Evolutionary conservation across 2,113 vertebrate genomes (phyloP), one percentile per base, ranked within the genome.

Genomic region (Smithornis capensis): DNA sequence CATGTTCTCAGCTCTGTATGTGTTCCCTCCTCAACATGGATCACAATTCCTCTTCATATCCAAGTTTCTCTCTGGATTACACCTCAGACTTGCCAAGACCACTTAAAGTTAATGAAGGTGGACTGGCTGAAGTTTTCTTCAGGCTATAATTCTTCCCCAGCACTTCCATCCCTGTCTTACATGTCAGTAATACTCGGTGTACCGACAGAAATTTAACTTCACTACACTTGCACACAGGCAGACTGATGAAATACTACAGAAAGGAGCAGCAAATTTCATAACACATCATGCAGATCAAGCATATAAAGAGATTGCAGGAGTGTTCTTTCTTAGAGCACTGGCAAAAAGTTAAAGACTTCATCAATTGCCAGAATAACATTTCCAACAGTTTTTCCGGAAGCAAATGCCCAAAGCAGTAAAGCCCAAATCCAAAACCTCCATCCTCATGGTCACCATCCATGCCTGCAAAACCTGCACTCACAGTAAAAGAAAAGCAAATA

Each of bases 71-170:
- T 87, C 67, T 60, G 60, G 52, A 77, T 75, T 87, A 70, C 57
- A 94, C 82, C 93, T 95, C 75, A 77, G 78, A 89, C 33, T 86
- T 93, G 64, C 87, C 60, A 81, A 81, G 71, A 47, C 90, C 62
- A 24, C 40, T 86, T 93, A 90, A 93, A 89, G 56, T 86, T 96
- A 96, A 96, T 86, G 68, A 93, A 87, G 77, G 94, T 82, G 83
- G 92, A 94, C 81, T 93, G 89, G 75, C 52, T 96, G 93, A 91
- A 93, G 63, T 56, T 78, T 80, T 75, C 96, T 89, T 68, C 68
- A 71, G 94, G 94, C 95, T 96, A 93, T 56, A 93, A 67, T 93
- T 95, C 94, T 71, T 90, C 85, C 87, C 37, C 59, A 71, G 64
- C 1, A 5, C 79, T 83, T 94, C 68, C 73, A 81, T 44, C 50